phyloP scores from a whole-genome alignment of 2,113 vertebrate species.

The Pan troglodytes region DNA sequence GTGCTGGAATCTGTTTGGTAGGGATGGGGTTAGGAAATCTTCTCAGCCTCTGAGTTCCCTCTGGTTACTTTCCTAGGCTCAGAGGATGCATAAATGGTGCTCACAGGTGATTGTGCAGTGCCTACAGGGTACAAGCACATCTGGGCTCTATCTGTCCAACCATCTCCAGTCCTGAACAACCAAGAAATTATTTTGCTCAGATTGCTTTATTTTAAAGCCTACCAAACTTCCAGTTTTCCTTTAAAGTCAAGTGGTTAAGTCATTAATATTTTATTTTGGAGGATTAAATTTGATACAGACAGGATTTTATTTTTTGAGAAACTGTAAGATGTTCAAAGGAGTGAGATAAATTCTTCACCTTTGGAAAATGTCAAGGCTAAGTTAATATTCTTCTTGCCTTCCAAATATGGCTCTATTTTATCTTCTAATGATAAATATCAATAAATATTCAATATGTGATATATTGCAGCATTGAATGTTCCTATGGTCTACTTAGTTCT shows the following conservation, averaged over 20 bases:
- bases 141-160: neutral
- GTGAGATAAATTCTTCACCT: neutral
- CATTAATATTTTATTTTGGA: slow-evolving; percentile 32
- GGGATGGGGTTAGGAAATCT: neutral
- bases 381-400: neutral
- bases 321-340: neutral
- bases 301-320: neutral
- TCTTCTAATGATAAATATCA: neutral
- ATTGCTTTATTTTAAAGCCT: slow-evolving; percentile 44
- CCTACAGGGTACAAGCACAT: neutral
- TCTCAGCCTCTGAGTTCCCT: neutral
- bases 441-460: neutral
- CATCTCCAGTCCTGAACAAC: neutral
- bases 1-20: neutral
- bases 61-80: neutral
- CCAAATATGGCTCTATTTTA: slow-evolving; percentile 23
- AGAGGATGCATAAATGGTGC: neutral
- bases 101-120: neutral
- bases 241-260: slow-evolving; percentile 6
- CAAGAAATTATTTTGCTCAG: neutral
- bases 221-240: slow-evolving; percentile 14
- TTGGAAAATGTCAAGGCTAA: neutral
- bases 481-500: neutral
- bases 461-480: neutral
- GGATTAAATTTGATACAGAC: neutral